Conservation (phyloP, 2,113 vertebrate species). For the Phalacrocorax brasilianus region DNA sequence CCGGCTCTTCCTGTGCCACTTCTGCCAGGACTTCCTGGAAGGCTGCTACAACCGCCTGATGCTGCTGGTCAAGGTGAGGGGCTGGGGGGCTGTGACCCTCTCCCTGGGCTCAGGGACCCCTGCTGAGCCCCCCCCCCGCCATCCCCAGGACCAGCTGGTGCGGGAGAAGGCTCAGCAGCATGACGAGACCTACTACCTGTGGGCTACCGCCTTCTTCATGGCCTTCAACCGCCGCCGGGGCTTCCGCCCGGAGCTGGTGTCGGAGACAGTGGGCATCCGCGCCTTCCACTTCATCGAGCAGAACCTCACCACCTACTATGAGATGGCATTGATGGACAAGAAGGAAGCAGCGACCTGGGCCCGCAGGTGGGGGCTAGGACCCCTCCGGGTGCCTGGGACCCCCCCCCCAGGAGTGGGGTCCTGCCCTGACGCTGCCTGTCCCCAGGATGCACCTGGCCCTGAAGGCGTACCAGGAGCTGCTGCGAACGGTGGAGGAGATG, state of each 20-base stretch:
- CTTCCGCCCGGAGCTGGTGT: conserved; percentile 89
- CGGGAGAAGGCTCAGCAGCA: conserved; percentile 90
- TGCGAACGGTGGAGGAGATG: conserved; percentile 92
- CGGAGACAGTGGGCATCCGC: conserved; percentile 89
- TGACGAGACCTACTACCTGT: conserved; percentile 95
- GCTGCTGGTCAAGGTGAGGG: conserved; percentile 90
- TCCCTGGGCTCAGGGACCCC: rapidly evolving
- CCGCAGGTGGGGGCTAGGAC: conserved; percentile 75
- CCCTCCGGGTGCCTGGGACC: no score
- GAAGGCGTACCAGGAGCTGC: conserved; percentile 94
- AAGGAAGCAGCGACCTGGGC: conserved; percentile 91
- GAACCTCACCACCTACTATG: conserved; percentile 93
- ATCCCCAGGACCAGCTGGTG: conserved; percentile 83
- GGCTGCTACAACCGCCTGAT: conserved; percentile 95
- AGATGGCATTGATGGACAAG: conserved; percentile 93
- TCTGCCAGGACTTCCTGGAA: conserved; percentile 92
- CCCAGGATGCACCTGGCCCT: conserved; percentile 94
- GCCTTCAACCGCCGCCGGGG: conserved; percentile 87
- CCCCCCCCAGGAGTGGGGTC: rapidly evolving
- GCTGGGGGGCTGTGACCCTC: rapidly evolving
- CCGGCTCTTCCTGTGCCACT: conserved; percentile 87
- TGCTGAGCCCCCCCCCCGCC: rapidly evolving
- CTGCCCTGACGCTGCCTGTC: rapidly evolving
- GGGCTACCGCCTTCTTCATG: conserved; percentile 96
- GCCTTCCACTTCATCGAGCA: conserved; percentile 94